Conservation (phyloP, 64 coral and sea anemone genomes). For the Montipora capricornis region DNA sequence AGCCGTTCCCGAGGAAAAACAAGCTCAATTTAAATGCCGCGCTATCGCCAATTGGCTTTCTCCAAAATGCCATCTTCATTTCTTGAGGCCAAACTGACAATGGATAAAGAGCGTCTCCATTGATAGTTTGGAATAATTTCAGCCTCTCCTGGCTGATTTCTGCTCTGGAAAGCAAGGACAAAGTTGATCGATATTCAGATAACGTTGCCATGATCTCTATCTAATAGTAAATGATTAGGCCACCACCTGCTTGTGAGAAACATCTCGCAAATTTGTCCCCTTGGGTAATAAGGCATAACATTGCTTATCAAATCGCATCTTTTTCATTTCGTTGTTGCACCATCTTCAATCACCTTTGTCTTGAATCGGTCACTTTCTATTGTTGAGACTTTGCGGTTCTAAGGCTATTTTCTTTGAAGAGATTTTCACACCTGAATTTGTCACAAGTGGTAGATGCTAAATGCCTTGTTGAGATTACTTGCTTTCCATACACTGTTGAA, state of each 20-base stretch:
- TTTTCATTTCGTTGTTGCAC: not conserved
- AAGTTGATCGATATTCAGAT: not conserved
- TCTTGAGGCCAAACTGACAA: constrained; percentile 3
- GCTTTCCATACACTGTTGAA: not conserved
- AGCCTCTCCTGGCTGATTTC: not conserved
- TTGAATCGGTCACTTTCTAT: not conserved
- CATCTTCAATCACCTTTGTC: not conserved
- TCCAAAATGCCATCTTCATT: constrained; percentile 40
- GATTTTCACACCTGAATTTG: not conserved
- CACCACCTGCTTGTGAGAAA: not conserved
- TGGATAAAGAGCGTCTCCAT: constrained; percentile 26
- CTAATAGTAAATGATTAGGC: not conserved
- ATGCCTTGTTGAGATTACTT: not conserved
- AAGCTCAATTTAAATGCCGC: constrained; percentile 23
- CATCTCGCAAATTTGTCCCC: not conserved
- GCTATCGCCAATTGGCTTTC: constrained; percentile 12
- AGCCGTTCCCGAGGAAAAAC: constrained; percentile 42
- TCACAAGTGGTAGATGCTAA: not conserved
- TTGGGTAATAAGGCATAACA: not conserved
- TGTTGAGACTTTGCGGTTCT: not conserved
- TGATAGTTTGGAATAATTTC: not conserved
- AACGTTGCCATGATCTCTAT: not conserved
- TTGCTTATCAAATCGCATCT: not conserved
- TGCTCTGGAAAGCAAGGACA: not conserved
- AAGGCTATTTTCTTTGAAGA: not conserved